Evolutionary conservation across 2,113 vertebrate genomes (phyloP), one percentile per base, ranked within the genome.

Genomic region (Microtus montanus): DNA sequence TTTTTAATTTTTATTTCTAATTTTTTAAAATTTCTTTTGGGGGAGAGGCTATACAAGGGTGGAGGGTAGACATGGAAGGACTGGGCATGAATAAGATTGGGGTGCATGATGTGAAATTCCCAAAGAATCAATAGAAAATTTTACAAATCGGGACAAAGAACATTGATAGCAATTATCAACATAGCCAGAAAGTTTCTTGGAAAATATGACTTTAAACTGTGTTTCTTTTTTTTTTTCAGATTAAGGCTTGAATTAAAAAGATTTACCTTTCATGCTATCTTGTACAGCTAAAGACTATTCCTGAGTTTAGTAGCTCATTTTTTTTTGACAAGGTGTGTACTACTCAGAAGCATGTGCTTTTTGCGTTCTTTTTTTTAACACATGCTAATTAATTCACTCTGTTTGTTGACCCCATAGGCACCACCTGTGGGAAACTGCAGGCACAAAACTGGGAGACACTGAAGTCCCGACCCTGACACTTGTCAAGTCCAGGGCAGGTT

Each of bases 401-500:
- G 54, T 95, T 91, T 89, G 83, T 41, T 52, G 92, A 49, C 73
- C 75, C 41, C 68, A n/a, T 3, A 78, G 71, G 47, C 44, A 64
- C 58, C 35, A 63, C 68, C 58, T 85, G 66, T 47, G 35, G 52
- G 58, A 80, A 95, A 85, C 0, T 41, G 1, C 10, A 58, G 90
- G 3, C 33, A 49, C 82, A 77, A 91, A 89, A n/a, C 49, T 30
- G 77, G 6, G 44, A 92, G 94, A 92, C 24, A 47, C 20, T 71
- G n/a, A 47, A 35, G 80, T 61, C 63, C 19, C 22, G 77, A 71
- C 83, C 64, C 75, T 19, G 35, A 78, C 26, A 41, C 63, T 87
- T 92, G 82, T 89, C 82, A 94, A 66, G 68, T 61, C 75, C 89
- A 91, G 89, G 44, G 44, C 54, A 94, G 93, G 84, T n/a, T 54